Conservation (phyloP, 2,797 vertebrate genomes). For the Gouania willdenowi region DNA sequence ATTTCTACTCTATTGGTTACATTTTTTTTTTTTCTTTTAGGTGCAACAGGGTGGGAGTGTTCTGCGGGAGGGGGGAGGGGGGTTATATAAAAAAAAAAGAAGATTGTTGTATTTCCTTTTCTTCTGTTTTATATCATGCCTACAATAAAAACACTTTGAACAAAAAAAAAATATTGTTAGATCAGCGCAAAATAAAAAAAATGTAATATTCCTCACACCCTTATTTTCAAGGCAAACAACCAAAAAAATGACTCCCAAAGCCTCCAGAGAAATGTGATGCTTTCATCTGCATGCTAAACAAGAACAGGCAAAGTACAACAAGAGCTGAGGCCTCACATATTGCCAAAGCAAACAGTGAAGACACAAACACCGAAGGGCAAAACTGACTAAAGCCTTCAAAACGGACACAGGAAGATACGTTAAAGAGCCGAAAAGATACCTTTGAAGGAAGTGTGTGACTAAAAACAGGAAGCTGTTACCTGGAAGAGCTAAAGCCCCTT, state of each 20-base stretch:
- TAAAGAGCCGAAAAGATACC: background rate
- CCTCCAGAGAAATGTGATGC: background rate
- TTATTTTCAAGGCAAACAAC: no score
- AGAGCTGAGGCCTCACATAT: background rate
- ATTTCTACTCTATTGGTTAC: no score
- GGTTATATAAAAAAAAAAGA: no score
- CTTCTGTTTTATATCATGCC: no score
- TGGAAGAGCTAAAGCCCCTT: background rate
- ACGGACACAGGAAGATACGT: background rate
- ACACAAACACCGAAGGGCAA: background rate
- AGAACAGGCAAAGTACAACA: background rate
- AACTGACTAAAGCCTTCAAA: background rate
- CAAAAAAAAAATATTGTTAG: no score
- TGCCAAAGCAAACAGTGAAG: background rate
- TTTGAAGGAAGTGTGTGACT: background rate
- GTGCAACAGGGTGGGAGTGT: no score
- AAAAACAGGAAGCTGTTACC: background rate
- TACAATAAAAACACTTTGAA: no score
- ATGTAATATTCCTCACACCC: no score
- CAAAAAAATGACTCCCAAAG: background rate
- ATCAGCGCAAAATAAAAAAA: no score
- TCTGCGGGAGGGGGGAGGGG: no score
- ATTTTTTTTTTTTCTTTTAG: no score
- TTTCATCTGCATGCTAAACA: background rate
- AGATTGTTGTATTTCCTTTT: no score